Conservation (phyloP, 2,113 vertebrate species). For the Osmerus mordax region DNA sequence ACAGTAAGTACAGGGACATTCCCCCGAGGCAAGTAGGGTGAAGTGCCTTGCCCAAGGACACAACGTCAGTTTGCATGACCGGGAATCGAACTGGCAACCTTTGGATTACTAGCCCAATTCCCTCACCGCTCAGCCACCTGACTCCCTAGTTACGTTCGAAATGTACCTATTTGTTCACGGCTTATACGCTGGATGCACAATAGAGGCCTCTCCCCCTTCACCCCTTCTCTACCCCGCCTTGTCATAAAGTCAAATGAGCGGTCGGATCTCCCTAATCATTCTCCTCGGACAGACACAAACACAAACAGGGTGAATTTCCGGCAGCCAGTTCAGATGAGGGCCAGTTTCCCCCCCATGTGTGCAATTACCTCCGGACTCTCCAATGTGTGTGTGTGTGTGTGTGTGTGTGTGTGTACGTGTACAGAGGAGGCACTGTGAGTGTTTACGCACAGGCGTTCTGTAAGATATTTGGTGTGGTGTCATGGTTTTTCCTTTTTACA, state of each 20-base stretch:
- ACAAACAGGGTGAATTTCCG: neutral
- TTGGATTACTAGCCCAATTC: too few relatives aligned
- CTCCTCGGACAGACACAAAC: conserved; percentile 10
- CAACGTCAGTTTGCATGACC: too few relatives aligned
- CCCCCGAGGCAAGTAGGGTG: too few relatives aligned
- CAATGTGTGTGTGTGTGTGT: neutral
- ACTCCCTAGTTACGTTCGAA: too few relatives aligned
- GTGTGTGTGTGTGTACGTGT: neutral
- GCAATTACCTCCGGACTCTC: neutral
- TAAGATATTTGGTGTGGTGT: neutral
- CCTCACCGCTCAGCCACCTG: too few relatives aligned
- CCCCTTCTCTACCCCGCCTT: neutral
- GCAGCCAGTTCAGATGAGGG: neutral
- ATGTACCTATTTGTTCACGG: too few relatives aligned
- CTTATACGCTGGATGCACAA: too few relatives aligned
- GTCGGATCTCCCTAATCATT: conserved; percentile 10
- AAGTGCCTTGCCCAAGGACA: too few relatives aligned
- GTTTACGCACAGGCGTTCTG: too few relatives aligned
- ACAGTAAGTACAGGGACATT: too few relatives aligned
- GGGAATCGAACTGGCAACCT: too few relatives aligned
- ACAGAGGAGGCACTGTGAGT: neutral
- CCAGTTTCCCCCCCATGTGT: neutral
- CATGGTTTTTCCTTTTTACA: neutral
- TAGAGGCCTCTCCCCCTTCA: neutral
- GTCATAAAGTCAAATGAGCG: neutral